These are phyloP conservation scores for Carettochelys insculpta DNA, from an alignment of 2,113 vertebrate genomes.

Conservation along the genomic window DNA sequence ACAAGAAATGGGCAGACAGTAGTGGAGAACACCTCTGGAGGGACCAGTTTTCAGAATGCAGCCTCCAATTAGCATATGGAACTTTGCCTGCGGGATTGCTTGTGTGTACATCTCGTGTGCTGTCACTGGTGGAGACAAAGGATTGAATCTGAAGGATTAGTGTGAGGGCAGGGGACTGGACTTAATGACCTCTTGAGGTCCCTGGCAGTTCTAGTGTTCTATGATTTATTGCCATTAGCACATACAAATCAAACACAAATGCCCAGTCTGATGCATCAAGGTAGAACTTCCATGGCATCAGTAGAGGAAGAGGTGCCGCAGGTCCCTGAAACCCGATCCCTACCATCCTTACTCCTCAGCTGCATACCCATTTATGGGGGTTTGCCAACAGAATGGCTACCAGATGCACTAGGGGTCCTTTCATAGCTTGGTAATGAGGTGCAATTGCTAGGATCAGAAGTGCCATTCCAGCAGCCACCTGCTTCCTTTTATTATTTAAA, in stretches of 20 bases:
- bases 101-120: background rate
- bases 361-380: background rate
- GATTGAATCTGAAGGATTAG: no score
- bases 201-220: no score
- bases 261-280: background rate
- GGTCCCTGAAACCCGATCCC: no score
- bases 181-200: no score
- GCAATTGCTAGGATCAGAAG: background rate
- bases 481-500: no score
- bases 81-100: background rate
- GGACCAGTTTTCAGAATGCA: background rate
- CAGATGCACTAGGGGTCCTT: background rate
- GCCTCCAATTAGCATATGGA: background rate
- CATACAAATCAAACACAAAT: background rate
- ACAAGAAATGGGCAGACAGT: background rate
- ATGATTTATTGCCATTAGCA: background rate
- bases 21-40: background rate
- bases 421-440: background rate
- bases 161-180: no score
- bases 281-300: background rate
- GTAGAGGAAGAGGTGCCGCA: no score
- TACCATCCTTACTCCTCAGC: background rate
- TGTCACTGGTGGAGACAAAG: background rate
- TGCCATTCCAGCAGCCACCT: background rate
- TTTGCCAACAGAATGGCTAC: background rate